A percentile compares a stretch with the other conserved stretches of the same genome.
These are phyloP conservation scores for Oscheius sp. DNA, from an alignment of 2,888 invertebrate genomes.

Conservation along the genomic window DNA sequence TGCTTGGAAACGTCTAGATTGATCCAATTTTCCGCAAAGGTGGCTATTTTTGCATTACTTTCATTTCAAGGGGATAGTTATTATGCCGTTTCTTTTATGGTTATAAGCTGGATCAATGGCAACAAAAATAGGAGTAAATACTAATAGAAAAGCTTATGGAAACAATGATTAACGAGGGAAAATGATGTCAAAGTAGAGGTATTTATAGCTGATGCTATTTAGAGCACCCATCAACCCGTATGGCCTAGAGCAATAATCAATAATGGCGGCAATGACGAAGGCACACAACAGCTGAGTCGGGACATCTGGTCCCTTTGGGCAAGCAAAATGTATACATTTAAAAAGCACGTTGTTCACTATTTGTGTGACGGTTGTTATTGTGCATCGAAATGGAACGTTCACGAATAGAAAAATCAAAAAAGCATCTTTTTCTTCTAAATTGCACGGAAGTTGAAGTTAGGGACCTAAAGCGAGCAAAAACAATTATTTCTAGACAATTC, in stretches of 20 bases:
- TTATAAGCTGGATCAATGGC: no score
- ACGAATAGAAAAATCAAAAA: not conserved
- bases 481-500: not conserved
- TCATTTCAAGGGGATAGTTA: no score
- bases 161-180: no score
- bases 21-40: no score
- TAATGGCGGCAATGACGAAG: constrained; percentile 28
- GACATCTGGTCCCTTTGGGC: constrained; percentile 25
- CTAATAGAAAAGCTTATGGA: no score
- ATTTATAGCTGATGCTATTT: no score
- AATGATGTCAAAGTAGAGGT: no score
- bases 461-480: not conserved
- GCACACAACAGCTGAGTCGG: constrained; percentile 30
- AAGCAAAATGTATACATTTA: no score
- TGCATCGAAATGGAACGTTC: not conserved
- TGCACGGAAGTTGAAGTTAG: not conserved
- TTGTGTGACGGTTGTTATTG: not conserved
- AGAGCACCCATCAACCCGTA: no score
- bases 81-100: no score
- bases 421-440: not conserved
- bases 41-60: no score
- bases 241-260: constrained; percentile 23
- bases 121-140: constrained; percentile 13
- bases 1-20: no score
- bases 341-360: not conserved